Conservation (phyloP, 2,113 vertebrate genomes). For the Leucopsar rothschildi region DNA sequence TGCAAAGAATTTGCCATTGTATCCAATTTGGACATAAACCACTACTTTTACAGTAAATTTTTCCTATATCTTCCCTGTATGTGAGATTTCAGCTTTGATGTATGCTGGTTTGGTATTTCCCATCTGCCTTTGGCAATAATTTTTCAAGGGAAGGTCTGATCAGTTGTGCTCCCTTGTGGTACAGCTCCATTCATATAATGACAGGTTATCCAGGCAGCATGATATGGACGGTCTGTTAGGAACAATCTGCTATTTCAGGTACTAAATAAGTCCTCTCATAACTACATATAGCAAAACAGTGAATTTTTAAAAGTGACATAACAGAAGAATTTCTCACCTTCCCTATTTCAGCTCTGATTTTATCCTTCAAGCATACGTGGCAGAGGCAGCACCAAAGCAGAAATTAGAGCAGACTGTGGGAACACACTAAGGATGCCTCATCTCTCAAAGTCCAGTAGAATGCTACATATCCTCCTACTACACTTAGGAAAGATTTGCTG, state of each 20-base stretch:
- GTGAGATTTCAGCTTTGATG: background rate
- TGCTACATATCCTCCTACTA: background rate
- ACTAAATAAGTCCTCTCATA: background rate
- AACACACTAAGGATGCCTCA: background rate
- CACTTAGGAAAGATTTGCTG: background rate
- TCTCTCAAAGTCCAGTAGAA: background rate
- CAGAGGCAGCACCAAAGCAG: background rate
- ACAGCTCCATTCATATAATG: background rate
- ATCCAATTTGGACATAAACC: background rate
- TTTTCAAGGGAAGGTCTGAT: background rate
- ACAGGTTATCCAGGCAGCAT: background rate
- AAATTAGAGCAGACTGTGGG: background rate
- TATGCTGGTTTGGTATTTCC: background rate
- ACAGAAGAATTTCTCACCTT: background rate
- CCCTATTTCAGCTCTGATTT: background rate
- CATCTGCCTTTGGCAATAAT: background rate
- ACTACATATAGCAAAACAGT: background rate
- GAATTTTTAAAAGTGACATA: background rate
- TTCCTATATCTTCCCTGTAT: background rate
- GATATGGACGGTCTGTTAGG: background rate
- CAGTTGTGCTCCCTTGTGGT: background rate
- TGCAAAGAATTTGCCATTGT: background rate
- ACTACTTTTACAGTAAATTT: background rate
- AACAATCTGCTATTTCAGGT: background rate
- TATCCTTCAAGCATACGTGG: background rate